Evolutionary conservation across 2,797 vertebrate species (phyloP), one percentile per base, ranked within the genome.

Genomic region (Tangara arthus): DNA sequence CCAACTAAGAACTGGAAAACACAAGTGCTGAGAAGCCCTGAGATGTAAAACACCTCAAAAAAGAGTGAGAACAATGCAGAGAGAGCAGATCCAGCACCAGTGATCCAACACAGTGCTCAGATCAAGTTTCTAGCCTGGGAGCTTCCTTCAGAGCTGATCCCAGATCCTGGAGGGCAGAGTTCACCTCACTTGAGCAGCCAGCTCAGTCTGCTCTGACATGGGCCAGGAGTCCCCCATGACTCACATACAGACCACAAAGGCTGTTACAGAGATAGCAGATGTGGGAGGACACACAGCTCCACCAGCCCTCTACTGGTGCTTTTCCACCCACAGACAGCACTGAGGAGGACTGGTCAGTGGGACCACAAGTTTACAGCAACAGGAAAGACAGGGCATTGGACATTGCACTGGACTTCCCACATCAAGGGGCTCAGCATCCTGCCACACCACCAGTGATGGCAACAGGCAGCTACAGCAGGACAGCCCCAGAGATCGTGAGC

Each of bases 321-420:
- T 46, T 71, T 66, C 52, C 35, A 73, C 27, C 8, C 4, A 1
- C 8, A 84, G 24, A 34, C 5, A 0, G 30, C 30, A 32, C 64
- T 46, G 37, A 60, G n/a, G 21, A 64, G 20, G 21, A 37, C 55
- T 28, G 24, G 15, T 46, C 35, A 42, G 27, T 6, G 19, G 32
- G 22, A 75, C 12, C 12, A 63, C 5, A 11, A 32, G 42, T 42
- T 65, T n/a, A 72, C 1, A 26, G 64, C 50, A 77, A 30, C 17
- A 42, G 20, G 12, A 76, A 57, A 49, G 24, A 34, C 6, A 20
- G 8, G 21, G 32, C 44, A 68, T 1, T 60, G 10, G 35, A 59
- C 0, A 1, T 42, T 39, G 53, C 34, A 55, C 44, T 0, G 2
- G n/a, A 66, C 49, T 64, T 55, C 41, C 56, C 4, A 0, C 0